A percentile compares a stretch with the other conserved stretches of the same genome.
Evolutionary conservation across 92 coral and sea anemone species (phyloP).

Genomic region (Porites cylindrica): DNA sequence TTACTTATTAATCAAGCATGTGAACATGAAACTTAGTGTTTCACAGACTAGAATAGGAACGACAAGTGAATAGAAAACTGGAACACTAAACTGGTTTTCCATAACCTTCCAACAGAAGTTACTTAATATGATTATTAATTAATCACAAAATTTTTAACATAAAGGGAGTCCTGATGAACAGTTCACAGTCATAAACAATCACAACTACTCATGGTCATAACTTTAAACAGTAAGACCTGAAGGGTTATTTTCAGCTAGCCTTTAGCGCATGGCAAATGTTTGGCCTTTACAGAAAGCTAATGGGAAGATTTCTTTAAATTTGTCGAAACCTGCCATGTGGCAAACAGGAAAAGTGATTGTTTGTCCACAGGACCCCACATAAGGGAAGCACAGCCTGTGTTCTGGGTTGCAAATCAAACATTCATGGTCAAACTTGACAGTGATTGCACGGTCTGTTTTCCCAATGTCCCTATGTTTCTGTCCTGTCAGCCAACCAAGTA

Average conservation of each 20-base stretch:
- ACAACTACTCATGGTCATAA: too few species aligned
- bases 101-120: too few species aligned
- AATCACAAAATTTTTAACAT: too few species aligned
- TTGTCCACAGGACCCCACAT: constrained; percentile 65
- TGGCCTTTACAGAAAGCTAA: neutral
- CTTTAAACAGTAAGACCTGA: too few species aligned
- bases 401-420: constrained; percentile 57
- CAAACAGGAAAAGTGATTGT: constrained; percentile 64
- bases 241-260: too few species aligned
- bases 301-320: constrained; percentile 51
- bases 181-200: too few species aligned
- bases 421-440: constrained; percentile 71
- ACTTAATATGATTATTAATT: too few species aligned
- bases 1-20: too few species aligned
- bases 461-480: constrained; percentile 53
- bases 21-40: neutral
- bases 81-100: too few species aligned
- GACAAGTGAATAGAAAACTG: neutral
- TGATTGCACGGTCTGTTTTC: constrained; percentile 23
- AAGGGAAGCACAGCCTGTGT: constrained; percentile 62
- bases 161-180: too few species aligned
- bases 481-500: constrained; percentile 66
- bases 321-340: constrained; percentile 51
- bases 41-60: constrained; percentile 5
- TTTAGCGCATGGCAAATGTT: too few species aligned